Conservation (phyloP, 2,113 vertebrate genomes). For the Cyprichromis sp. region DNA sequence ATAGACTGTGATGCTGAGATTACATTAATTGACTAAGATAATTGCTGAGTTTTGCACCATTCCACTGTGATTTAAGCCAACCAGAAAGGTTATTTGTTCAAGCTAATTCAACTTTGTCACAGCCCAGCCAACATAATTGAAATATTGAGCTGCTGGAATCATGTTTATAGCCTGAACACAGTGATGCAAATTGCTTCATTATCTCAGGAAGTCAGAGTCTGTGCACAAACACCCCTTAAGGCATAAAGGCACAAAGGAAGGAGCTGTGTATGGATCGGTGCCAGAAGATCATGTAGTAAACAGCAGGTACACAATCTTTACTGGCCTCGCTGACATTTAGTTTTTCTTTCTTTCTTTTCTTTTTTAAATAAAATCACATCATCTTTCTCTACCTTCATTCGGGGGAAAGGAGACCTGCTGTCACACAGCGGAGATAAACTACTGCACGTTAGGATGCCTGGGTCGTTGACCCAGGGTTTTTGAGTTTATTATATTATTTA, state of each 20-base stretch:
- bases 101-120: neutral
- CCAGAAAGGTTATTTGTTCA: neutral
- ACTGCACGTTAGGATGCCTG: accelerated
- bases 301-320: neutral
- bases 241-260: neutral
- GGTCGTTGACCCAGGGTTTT: neutral
- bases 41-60: neutral
- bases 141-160: neutral
- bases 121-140: neutral
- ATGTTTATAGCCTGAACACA: neutral
- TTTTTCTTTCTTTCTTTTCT: neutral
- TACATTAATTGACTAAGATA: neutral
- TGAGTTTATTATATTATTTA: neutral
- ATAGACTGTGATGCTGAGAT: neutral
- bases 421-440: neutral
- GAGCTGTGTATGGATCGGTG: neutral
- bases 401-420: neutral
- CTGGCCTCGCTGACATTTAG: accelerated
- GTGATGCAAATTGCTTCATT: neutral
- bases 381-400: neutral
- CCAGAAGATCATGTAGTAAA: neutral
- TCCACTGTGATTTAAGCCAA: neutral
- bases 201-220: neutral
- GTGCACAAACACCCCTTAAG: neutral
- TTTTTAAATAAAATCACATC: neutral